Conservation (phyloP, 1,140 invertebrate genomes). For the Drosophila ohnishii region DNA sequence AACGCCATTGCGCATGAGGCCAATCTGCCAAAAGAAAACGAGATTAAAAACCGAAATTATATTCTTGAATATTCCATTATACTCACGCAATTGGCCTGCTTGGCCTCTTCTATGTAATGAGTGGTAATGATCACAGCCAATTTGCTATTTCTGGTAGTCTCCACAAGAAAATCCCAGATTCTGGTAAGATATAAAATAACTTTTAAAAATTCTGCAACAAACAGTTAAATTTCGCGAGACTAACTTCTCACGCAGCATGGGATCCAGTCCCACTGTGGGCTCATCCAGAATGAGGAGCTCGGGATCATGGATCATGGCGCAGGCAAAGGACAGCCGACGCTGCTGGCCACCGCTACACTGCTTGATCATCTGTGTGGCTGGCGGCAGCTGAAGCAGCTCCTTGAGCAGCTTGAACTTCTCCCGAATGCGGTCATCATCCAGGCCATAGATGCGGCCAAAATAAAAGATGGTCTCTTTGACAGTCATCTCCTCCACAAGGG, state of each 20-base stretch:
- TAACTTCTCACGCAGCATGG: conserved; percentile 92
- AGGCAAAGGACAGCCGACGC: conserved; percentile 92
- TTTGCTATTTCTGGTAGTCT: conserved; percentile 87
- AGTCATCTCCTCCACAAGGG: conserved; percentile 93
- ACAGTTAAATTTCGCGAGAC: not conserved
- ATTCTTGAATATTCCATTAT: not conserved
- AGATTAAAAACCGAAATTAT: not conserved
- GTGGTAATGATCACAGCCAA: conserved; percentile 95
- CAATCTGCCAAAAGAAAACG: conserved; percentile 86
- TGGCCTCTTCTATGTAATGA: conserved; percentile 97
- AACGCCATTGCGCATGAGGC: conserved; percentile 93
- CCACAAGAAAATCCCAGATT: conserved; percentile 94
- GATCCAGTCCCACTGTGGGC: conserved; percentile 96
- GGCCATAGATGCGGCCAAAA: conserved; percentile 93
- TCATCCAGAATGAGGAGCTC: conserved; percentile 95
- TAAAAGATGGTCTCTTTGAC: conserved; percentile 93
- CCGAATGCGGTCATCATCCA: conserved; percentile 87
- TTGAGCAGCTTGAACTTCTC: conserved; percentile 88
- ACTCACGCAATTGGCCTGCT: conserved; percentile 91
- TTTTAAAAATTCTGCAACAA: not conserved
- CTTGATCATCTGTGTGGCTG: conserved; percentile 85
- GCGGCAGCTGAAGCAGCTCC: conserved; percentile 89
- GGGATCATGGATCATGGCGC: conserved; percentile 93
- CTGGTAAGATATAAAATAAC: conserved; percentile 84
- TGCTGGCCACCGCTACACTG: conserved; percentile 94